Conservation (phyloP, 2,888 invertebrate genomes). For the Cactoblastis cactorum region DNA sequence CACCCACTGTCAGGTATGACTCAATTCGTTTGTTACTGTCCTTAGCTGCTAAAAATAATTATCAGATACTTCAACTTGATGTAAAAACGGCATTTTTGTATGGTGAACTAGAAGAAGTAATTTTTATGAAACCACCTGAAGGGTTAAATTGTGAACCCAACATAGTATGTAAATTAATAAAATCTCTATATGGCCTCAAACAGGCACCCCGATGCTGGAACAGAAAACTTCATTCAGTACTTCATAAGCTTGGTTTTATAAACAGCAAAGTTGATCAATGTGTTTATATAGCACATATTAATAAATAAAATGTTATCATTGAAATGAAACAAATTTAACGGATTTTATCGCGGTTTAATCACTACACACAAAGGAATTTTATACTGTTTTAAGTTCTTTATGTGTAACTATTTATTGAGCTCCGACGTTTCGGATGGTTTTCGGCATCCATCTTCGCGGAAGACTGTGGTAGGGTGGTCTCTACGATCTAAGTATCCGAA, state of each 20-base stretch:
- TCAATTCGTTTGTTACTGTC: slow-evolving; percentile 19
- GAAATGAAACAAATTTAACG: no score
- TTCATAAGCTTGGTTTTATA: slow-evolving; percentile 20
- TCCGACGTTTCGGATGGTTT: no score
- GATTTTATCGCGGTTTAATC: no score
- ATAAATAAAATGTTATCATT: slow-evolving; percentile 11
- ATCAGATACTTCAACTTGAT: slow-evolving; percentile 19
- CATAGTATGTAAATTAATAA: slow-evolving; percentile 22
- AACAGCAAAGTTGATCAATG: slow-evolving; percentile 23
- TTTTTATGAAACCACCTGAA: slow-evolving; percentile 20
- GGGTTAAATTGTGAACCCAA: slow-evolving; percentile 14
- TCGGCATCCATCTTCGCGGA: no score
- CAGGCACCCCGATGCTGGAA: slow-evolving; percentile 27
- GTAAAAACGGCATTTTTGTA: slow-evolving; percentile 26
- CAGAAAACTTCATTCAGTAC: slow-evolving; percentile 19
- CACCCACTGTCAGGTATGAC: slow-evolving; percentile 28
- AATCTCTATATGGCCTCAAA: slow-evolving; percentile 23
- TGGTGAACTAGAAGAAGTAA: slow-evolving; percentile 22
- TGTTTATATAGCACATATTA: slow-evolving; percentile 21
- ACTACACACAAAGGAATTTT: no score
- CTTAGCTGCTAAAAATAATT: slow-evolving; percentile 5
- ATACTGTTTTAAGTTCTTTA: no score
- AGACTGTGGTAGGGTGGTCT: no score
- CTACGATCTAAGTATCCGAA: no score
- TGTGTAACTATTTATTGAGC: no score